Conservation (phyloP, 2,888 invertebrate genomes). For the Theretra japonica region DNA sequence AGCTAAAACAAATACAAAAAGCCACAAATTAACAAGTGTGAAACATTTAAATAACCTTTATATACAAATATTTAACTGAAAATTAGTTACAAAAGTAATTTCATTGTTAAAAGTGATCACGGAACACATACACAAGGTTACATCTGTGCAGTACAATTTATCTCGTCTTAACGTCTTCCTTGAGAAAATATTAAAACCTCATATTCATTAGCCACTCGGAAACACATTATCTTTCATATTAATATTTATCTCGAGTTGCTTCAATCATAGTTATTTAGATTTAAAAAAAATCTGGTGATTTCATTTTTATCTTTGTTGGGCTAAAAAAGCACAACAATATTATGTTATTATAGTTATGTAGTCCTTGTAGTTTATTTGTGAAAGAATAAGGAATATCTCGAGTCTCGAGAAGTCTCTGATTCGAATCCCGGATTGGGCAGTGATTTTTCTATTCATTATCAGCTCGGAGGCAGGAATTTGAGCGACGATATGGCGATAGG, state of each 20-base stretch:
- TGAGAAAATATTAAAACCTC: constrained; percentile 14
- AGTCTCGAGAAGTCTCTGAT: no score
- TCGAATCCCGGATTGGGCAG: no score
- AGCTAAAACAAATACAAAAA: no score
- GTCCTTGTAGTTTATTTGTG: not conserved
- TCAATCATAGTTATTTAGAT: not conserved
- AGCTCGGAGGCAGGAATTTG: no score
- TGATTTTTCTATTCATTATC: no score
- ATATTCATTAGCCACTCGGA: constrained; percentile 19
- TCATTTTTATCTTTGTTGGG: not conserved
- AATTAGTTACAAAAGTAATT: not conserved
- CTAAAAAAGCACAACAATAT: no score
- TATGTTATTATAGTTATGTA: not conserved
- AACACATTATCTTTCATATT: not conserved
- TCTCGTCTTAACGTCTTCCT: constrained; percentile 18
- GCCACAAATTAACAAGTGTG: no score
- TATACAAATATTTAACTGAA: not conserved
- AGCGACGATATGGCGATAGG: no score
- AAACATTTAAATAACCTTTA: no score
- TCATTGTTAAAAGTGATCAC: not conserved
- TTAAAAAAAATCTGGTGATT: not conserved
- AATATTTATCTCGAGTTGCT: not conserved
- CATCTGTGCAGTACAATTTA: constrained; percentile 21
- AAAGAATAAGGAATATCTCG: no score
- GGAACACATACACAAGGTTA: constrained; percentile 16